Evolutionary conservation across 1,140 invertebrate genomes (phyloP), one percentile per base, ranked within the genome.

Genomic region (Portunus trituberculatus): DNA sequence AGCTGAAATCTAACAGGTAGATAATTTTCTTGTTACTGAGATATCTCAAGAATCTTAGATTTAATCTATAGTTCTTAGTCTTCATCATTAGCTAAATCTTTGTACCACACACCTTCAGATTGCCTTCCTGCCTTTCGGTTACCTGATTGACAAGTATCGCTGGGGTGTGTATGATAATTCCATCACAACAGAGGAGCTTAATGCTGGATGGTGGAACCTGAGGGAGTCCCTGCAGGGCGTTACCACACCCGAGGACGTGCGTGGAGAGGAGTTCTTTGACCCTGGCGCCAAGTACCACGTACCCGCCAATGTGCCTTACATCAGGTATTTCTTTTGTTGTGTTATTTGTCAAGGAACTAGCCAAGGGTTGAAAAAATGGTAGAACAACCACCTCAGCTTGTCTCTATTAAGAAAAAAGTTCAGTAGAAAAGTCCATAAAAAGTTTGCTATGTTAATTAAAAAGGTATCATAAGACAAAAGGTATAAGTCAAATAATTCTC

Each of bases 91-190:
- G 12, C 67, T n/a, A 8, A 25, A 16, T 2, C 91, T 82, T n/a
- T 32, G n/a, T 82, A 25, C 0, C 10, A 25, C 52, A n/a, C 88
- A n/a, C 59, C 39, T 39, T 25, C 86, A 95, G 97, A 98, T 99
- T 10, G 98, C 98, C 0, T 98, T 99, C 96, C 97, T 99, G 0
- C 99, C 99, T 0, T 99, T 98, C 97, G 98, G 98, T 0, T 99
- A 98, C 96, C 97, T 98, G 7, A 98, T 99, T 96, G 99, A 99
- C 97, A 97, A 98, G 96, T 99, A 98, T 98, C 97, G 99, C n/a
- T 99, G 99, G 98, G 98, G 98, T 45, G 98, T 99, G 31, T 99
- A 99, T 97, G 97, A 98, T 59, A 98, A 98, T 0, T 97, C 98
- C 96, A 98, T 98, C 0, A 97, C 97, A 0, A 97, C 98, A 2